Evolutionary conservation across 2,888 invertebrate genomes (phyloP).

Genomic region (Esperia sulphurella): DNA sequence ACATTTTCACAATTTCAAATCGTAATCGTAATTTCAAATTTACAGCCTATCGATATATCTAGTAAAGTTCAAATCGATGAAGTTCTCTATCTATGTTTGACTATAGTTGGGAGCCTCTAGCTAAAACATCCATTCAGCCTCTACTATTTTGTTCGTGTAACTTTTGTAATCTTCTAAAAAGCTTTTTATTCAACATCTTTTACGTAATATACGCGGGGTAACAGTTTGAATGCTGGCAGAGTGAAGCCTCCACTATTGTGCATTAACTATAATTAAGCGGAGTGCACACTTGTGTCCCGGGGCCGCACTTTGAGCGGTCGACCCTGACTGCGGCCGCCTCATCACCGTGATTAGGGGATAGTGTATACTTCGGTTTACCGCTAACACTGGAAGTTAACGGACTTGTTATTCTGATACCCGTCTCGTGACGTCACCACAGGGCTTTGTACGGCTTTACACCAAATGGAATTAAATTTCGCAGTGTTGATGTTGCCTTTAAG

Average conservation of each 20-base stretch:
- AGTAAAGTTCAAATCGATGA: no score
- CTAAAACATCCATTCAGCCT: conserved; percentile 9
- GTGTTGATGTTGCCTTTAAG: no score
- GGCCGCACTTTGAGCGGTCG: conserved; percentile 25
- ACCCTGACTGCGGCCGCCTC: conserved; percentile 24
- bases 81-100: no score
- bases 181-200: conserved; percentile 21
- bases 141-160: conserved; percentile 14
- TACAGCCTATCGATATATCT: no score
- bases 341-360: conserved; percentile 33
- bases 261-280: conserved; percentile 48
- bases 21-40: no score
- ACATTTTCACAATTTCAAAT: no score
- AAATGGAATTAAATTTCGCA: background rate
- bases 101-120: background rate
- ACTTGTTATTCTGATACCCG: background rate
- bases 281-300: conserved; percentile 44
- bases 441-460: background rate
- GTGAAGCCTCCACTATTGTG: conserved; percentile 29
- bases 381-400: background rate
- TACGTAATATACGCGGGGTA: conserved; percentile 17
- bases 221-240: conserved; percentile 18
- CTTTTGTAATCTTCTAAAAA: conserved; percentile 33
- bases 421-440: background rate
- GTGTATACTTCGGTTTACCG: background rate